Percentiles rank a stretch among this genome's conserved stretches.
These are phyloP conservation scores for Gadopsis bispinosus DNA, from an alignment of 2,797 vertebrate genomes.

Conservation along the genomic window DNA sequence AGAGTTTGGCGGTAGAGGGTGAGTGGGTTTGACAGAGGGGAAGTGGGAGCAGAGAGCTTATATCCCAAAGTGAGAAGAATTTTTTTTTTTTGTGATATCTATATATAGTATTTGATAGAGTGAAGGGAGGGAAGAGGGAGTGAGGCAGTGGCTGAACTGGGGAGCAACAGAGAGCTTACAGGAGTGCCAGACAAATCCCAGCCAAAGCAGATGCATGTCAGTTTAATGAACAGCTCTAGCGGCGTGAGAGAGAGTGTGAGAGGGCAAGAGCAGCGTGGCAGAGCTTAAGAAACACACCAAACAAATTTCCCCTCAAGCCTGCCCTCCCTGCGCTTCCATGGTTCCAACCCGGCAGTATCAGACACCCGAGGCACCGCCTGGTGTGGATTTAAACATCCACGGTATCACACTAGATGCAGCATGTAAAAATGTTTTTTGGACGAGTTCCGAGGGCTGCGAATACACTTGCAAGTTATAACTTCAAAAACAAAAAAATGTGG, in stretches of 20 bases:
- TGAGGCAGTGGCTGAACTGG: conserved; percentile 13
- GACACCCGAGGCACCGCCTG: conserved; percentile 1
- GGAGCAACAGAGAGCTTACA: conserved; percentile 10
- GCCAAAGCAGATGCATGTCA: conserved; percentile 52
- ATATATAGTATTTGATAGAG: background rate
- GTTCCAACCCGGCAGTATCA: conserved; percentile 11
- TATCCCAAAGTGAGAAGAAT: background rate
- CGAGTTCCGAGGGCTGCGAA: conserved; percentile 3
- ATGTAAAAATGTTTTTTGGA: conserved; percentile 29
- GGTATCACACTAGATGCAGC: background rate
- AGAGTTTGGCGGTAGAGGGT: background rate
- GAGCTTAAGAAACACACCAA: conserved; percentile 34
- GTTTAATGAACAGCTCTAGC: conserved; percentile 60
- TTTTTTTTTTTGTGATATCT: background rate
- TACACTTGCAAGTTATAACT: conserved; percentile 43
- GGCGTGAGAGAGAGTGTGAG: background rate
- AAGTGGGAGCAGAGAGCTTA: conserved; percentile 6
- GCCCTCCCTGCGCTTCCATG: conserved; percentile 4
- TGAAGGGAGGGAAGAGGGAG: background rate
- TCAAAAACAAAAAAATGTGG: background rate
- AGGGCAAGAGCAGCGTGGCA: conserved; percentile 25
- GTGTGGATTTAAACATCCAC: conserved; percentile 18
- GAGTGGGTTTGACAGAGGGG: background rate
- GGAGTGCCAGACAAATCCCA: conserved; percentile 33
- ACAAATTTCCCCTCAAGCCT: conserved; percentile 23